Evolutionary conservation across 1,140 invertebrate genomes (phyloP).

Genomic region (Drosophila ogumai): DNA sequence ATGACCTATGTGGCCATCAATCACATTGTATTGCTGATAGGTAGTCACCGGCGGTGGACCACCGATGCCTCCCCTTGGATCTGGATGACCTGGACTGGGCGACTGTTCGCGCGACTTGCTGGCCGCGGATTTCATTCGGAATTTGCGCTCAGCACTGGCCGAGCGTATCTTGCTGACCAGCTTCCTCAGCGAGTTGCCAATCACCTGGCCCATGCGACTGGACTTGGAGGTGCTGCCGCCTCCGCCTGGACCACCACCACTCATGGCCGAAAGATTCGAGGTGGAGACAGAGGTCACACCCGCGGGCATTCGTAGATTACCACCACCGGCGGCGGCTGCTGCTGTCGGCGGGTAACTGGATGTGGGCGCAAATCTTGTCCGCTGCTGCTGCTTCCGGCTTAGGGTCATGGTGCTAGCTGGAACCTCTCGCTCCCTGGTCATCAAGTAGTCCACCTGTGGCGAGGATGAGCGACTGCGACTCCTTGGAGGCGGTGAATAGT

Average conservation of each 20-base stretch:
- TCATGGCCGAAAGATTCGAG: slow-evolving; percentile 69
- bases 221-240: slow-evolving; percentile 54
- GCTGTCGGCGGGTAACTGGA: slow-evolving; percentile 68
- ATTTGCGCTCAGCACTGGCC: slow-evolving; percentile 90
- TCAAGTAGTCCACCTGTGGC: slow-evolving; percentile 71
- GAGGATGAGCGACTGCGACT: slow-evolving; percentile 85
- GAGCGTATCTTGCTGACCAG: slow-evolving; percentile 91
- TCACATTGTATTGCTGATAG: slow-evolving; percentile 88
- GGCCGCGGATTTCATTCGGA: slow-evolving; percentile 86
- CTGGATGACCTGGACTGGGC: slow-evolving; percentile 86
- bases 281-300: slow-evolving; percentile 59
- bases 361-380: slow-evolving; percentile 89
- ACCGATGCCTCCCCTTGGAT: background rate
- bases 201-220: slow-evolving; percentile 85
- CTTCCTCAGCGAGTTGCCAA: slow-evolving; percentile 90
- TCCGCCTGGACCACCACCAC: slow-evolving; percentile 33
- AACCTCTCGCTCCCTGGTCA: slow-evolving; percentile 14
- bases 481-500: slow-evolving; percentile 89
- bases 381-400: slow-evolving; percentile 88
- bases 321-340: slow-evolving; percentile 78
- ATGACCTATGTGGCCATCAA: slow-evolving; percentile 86
- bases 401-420: slow-evolving; percentile 73
- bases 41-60: slow-evolving; percentile 82
- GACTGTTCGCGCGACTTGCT: slow-evolving; percentile 84
- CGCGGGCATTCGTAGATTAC: slow-evolving; percentile 36